Evolutionary conservation across 1,140 invertebrate species (phyloP), one percentile per base, ranked within the genome.

Genomic region (Zaprionus gabonicus): DNA sequence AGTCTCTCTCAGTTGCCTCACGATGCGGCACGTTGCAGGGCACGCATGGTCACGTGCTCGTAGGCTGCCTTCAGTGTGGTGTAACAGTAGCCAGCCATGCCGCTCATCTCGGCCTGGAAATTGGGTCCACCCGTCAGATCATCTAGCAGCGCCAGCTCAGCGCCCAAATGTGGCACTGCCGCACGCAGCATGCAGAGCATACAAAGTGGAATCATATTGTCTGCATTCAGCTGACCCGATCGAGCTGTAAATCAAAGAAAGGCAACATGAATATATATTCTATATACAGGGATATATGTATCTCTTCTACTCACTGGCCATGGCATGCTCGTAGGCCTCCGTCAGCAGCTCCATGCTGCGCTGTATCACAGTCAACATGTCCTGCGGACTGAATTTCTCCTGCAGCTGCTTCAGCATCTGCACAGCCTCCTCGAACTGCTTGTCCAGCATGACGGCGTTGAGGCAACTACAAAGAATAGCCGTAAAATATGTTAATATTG

Each of bases 311-410:
- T 77, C 53, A 78, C 80, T 80, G 2, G 91, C 71, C 71, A 80
- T 76, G 27, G 88, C 85, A 25, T 88, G 85, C 62, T 90, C 88
- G 44, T 91, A 82, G 31, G 92, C 91, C 59, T 92, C 86, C 6
- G 87, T 87, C 25, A 91, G 88, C 64, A 82, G 75, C 76, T 92
- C 78, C 65, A 91, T 91, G 67, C 91, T 88, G 38, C 82, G 75
- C 78, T 92, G 87, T 82, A 93, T 93, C 78, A 92, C 87, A 81
- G 81, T 85, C 65, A 93, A 78, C 92, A 93, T 93, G 60, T 84
- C 85, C 67, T 91, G 85, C 36, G 92, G 92, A 68, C 91, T 92
- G 57, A 91, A 92, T 60, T 93, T 92, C 71, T 93, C 87, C 68
- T 91, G 83, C 53, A 93, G 76, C 63, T 92, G 82, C 64, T 92